Evolutionary conservation across 92 coral and sea anemone genomes (phyloP).

Genomic region (Porites lobata): DNA sequence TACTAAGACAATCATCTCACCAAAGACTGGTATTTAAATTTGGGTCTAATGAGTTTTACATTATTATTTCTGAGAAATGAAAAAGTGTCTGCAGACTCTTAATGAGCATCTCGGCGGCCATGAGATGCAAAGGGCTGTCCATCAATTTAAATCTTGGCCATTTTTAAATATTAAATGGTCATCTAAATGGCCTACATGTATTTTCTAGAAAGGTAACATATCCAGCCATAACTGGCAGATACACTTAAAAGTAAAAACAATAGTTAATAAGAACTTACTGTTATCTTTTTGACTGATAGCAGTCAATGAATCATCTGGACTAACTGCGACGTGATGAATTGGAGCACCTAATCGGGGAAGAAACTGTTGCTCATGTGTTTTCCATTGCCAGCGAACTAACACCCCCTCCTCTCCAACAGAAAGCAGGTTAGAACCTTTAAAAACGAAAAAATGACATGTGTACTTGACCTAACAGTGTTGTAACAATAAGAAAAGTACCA

Average conservation of each 20-base stretch:
- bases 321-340: slow-evolving; percentile 75
- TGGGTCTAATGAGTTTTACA: no score
- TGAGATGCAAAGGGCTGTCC: no score
- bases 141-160: no score
- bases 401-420: slow-evolving; percentile 98
- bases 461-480: background rate
- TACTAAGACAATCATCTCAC: no score
- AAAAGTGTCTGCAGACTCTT: no score
- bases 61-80: no score
- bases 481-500: no score
- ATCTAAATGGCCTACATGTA: no score
- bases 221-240: background rate
- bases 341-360: slow-evolving; percentile 95
- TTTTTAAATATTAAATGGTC: no score
- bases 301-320: slow-evolving; percentile 84
- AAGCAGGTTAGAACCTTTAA: slow-evolving; percentile 81
- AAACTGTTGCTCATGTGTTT: slow-evolving; percentile 83
- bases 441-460: background rate
- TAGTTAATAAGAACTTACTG: slow-evolving; percentile 55
- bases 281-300: slow-evolving; percentile 93
- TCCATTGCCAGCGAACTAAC: slow-evolving; percentile 92
- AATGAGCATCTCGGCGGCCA: no score
- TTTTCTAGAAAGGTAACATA: no score
- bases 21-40: no score
- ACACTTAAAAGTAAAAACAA: background rate